Conservation (phyloP, 2,888 invertebrate genomes). For the Ochropleura plecta region DNA sequence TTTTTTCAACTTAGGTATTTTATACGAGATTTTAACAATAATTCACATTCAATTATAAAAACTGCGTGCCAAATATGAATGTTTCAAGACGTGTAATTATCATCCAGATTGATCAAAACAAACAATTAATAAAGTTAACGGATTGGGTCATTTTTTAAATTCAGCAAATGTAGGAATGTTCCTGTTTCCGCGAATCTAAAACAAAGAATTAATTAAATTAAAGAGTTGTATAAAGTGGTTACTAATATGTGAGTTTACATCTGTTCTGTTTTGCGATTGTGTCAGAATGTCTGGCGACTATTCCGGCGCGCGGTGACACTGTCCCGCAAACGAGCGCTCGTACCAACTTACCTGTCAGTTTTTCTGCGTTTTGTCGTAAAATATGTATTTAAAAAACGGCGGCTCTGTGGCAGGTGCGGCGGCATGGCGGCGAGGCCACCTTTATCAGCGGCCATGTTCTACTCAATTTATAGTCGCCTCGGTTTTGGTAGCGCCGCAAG, state of each 20-base stretch:
- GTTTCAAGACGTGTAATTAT: slow-evolving; percentile 1
- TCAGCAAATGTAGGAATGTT: slow-evolving; percentile 7
- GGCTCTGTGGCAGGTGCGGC: slow-evolving; percentile 81
- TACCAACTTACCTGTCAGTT: slow-evolving; percentile 74
- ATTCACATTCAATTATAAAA: slow-evolving; percentile 3
- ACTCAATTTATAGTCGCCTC: slow-evolving; percentile 82
- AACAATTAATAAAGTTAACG: slow-evolving; percentile 1
- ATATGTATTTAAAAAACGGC: slow-evolving; percentile 80
- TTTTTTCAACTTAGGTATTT: not conserved
- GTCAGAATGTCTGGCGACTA: slow-evolving; percentile 57
- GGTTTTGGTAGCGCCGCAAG: slow-evolving; percentile 83
- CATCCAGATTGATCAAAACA: not conserved
- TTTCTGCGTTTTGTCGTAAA: slow-evolving; percentile 83
- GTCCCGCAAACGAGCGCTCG: slow-evolving; percentile 58
- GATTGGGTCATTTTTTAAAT: not conserved
- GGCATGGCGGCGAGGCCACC: slow-evolving; percentile 73
- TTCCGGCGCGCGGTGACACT: slow-evolving; percentile 48
- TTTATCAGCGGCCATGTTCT: slow-evolving; percentile 81
- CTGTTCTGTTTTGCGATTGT: slow-evolving; percentile 59
- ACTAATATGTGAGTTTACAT: slow-evolving; percentile 52
- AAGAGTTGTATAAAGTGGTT: slow-evolving; percentile 21
- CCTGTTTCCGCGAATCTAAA: slow-evolving; percentile 43
- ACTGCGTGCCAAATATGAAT: slow-evolving; percentile 5
- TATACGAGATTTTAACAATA: slow-evolving; percentile 2
- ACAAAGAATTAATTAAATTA: slow-evolving; percentile 38